These are phyloP conservation scores for Xenops minutus DNA, from an alignment of 2,797 vertebrate species.

Conservation along the genomic window DNA sequence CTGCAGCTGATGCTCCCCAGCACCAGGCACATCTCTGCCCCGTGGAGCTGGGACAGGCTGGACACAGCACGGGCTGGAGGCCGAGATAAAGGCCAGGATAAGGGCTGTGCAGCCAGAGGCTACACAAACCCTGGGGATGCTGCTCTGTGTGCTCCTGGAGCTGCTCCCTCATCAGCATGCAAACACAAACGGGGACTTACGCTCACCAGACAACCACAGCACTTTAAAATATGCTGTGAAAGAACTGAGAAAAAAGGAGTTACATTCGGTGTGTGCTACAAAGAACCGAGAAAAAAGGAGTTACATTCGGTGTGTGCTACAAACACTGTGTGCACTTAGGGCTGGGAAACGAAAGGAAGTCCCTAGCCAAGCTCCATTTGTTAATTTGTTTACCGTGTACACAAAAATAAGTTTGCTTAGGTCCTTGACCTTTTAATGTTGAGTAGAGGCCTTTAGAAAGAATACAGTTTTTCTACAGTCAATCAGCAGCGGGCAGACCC, in stretches of 20 bases:
- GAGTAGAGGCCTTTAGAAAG: background rate
- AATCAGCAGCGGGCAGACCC: background rate
- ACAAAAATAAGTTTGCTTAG: constrained; percentile 37
- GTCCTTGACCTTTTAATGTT: constrained; percentile 19
- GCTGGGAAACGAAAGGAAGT: background rate
- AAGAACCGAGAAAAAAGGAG: background rate
- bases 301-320: rapidly evolving
- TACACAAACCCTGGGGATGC: background rate
- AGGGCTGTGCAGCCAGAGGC: background rate
- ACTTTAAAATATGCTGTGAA: background rate
- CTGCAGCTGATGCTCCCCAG: background rate
- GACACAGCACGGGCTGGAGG: background rate
- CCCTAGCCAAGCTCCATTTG: constrained; percentile 29
- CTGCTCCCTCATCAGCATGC: background rate
- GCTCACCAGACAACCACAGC: background rate
- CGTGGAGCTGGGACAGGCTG: rapidly evolving
- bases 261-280: rapidly evolving
- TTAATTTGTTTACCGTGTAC: constrained; percentile 43
- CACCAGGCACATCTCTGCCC: background rate
- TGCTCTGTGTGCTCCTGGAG: rapidly evolving
- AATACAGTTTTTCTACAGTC: background rate
- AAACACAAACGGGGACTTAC: background rate
- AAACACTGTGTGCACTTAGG: background rate
- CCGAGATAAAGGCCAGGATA: background rate
- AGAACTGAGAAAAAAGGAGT: background rate